phyloP scores from a whole-genome alignment of 2,113 vertebrate genomes.

The Sturnira hondurensis region DNA sequence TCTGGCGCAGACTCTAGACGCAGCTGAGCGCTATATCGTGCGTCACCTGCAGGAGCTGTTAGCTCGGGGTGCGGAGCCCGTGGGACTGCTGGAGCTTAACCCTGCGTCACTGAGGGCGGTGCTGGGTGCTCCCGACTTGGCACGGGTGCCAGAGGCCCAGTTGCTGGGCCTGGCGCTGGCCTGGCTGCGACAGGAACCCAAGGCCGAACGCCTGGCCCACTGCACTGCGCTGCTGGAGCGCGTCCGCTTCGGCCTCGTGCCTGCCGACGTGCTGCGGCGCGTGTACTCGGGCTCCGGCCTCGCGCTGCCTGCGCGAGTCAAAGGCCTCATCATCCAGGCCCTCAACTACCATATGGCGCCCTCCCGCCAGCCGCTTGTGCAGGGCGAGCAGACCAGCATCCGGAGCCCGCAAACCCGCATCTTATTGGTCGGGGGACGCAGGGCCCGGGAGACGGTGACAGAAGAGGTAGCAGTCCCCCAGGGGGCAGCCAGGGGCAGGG shows the following conservation, averaged over 20 bases:
- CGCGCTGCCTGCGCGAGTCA: conserved; percentile 83
- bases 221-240: conserved; percentile 86
- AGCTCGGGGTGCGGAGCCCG: conserved; percentile 68
- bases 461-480: conserved; percentile 11
- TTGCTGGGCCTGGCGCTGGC: conserved; percentile 87
- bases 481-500: background rate
- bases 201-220: conserved; percentile 77
- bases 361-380: conserved; percentile 87
- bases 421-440: conserved; percentile 87
- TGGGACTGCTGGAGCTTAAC: conserved; percentile 87
- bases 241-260: conserved; percentile 87
- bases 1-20: conserved; percentile 80
- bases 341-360: conserved; percentile 88
- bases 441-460: conserved; percentile 66
- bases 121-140: conserved; percentile 85
- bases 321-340: conserved; percentile 90
- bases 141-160: conserved; percentile 83
- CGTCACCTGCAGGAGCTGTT: conserved; percentile 84
- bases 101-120: conserved; percentile 83
- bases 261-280: conserved; percentile 77
- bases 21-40: conserved; percentile 85
- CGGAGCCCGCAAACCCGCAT: conserved; percentile 83
- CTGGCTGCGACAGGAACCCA: conserved; percentile 88
- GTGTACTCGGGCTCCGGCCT: conserved; percentile 82
- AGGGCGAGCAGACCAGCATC: conserved; percentile 85